Evolutionary conservation across 2,113 vertebrate genomes (phyloP).

Genomic region (Syngnathus typhle): DNA sequence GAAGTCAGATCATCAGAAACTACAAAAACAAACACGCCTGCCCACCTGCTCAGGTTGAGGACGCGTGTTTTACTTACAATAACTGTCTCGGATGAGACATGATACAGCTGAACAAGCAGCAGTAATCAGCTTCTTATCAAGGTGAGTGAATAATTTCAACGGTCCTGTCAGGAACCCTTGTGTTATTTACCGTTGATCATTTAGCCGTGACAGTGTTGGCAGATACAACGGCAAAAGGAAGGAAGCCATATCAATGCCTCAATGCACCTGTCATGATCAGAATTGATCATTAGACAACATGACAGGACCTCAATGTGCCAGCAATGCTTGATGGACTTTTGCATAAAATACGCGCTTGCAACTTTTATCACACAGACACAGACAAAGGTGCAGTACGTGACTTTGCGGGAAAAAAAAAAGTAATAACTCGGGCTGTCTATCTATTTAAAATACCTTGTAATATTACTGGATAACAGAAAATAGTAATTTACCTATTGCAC

Average conservation of each 20-base stretch:
- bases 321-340: conserved; percentile 33
- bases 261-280: conserved; percentile 23
- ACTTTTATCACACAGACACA: conserved; percentile 23
- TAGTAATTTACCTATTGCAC: conserved; percentile 11
- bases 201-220: conserved; percentile 45
- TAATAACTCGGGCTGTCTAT: not conserved
- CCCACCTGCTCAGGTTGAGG: conserved; percentile 9
- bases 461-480: not conserved
- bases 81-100: conserved; percentile 29
- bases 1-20: conserved; percentile 13
- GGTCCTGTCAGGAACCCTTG: conserved; percentile 32
- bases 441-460: not conserved
- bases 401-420: not conserved
- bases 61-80: conserved; percentile 39
- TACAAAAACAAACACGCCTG: conserved; percentile 9
- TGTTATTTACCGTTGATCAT: conserved; percentile 38
- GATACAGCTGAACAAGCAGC: conserved; percentile 17
- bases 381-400: not conserved
- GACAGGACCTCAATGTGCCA: conserved; percentile 38
- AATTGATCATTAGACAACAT: conserved; percentile 31
- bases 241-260: conserved; percentile 20
- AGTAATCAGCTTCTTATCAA: conserved; percentile 29
- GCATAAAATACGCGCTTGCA: conserved; percentile 11
- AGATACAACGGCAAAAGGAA: conserved; percentile 42
- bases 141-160: conserved; percentile 35